Evolutionary conservation across 1,140 invertebrate species (phyloP), one percentile per base, ranked within the genome.

Genomic region (Ganaspis sp.): DNA sequence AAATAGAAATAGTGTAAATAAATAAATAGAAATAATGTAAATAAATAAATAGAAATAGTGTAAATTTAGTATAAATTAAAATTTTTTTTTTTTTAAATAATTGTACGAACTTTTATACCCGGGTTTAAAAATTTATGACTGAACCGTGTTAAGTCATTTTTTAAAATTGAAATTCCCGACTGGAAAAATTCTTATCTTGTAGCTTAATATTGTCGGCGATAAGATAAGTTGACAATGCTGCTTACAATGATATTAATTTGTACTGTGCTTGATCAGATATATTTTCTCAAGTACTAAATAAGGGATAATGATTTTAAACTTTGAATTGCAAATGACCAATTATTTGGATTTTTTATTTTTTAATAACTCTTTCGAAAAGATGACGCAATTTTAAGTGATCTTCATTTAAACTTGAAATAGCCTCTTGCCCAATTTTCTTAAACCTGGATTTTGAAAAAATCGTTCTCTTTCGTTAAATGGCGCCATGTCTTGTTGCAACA

Each of bases 131-230:
- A 64, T 29, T 26, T 26, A 70, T 70, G 34, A 37, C 29, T 15
- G 8, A 71, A 71, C 17, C 40, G 15, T 70, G 29, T 75, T 38
- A 23, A 75, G 23, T 38, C 69, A 74, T 69, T 23, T 69, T 45
- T 53, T 21, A 17, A 73, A 15, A 64, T 64, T 34, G 26, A 26
- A 64, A 29, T 64, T 29, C 12, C 26, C 29, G 15, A 15, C 21
- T 64, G 58, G 26, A 64, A 64, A 64, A 64, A 64, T 19, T 64
- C n/a, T 80, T 85, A 83, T 85, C 80, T 64, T 0, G 58, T 45
- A 76, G 81, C 76, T 84, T 85, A 81, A 64, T 84, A 83, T 84
- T 70, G 34, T 40, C 53, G 54, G 12, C 73, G 84, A 85, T 84
- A 83, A 85, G 81, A 85, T 85, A 80, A 49, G 75, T 72, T 29